A percentile compares a stretch with the other conserved stretches of the same genome.
Evolutionary conservation across 2,113 vertebrate genomes (phyloP).

Genomic region (Ciconia stormi): DNA sequence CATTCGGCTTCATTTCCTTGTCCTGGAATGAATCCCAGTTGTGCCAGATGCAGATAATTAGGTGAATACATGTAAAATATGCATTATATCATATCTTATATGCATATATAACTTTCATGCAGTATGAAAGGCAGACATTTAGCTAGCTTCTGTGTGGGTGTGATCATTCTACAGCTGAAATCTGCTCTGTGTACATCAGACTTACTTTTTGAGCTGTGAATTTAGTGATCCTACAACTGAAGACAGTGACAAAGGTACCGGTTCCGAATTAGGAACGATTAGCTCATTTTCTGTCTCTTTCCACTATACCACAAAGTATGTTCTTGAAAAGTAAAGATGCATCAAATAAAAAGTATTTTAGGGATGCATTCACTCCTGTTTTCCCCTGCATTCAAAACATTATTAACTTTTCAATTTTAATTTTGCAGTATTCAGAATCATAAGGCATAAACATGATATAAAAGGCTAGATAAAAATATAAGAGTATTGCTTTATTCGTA

Average conservation of each 20-base stretch:
- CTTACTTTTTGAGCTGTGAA: neutral
- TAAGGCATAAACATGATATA: neutral
- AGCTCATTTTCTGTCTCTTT: neutral
- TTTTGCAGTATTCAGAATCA: neutral
- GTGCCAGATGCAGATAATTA: neutral
- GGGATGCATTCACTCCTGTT: neutral
- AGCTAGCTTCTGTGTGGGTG: neutral
- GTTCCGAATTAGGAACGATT: neutral
- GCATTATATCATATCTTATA: neutral
- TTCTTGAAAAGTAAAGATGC: neutral
- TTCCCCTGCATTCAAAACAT: neutral
- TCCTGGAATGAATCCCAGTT: neutral
- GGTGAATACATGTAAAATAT: neutral
- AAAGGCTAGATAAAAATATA: neutral
- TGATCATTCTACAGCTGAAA: neutral
- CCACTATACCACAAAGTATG: neutral
- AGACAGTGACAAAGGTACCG: neutral
- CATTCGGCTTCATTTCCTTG: neutral
- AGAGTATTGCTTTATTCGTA: accelerated
- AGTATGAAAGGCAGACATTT: neutral
- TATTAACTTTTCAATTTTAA: neutral
- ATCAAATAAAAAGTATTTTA: neutral
- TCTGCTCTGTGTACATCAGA: neutral
- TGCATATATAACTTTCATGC: neutral
- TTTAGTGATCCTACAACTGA: neutral